Evolutionary conservation across 2,797 vertebrate species (phyloP), one percentile per base, ranked within the genome.

Genomic region (Rousettus madagascariensis): DNA sequence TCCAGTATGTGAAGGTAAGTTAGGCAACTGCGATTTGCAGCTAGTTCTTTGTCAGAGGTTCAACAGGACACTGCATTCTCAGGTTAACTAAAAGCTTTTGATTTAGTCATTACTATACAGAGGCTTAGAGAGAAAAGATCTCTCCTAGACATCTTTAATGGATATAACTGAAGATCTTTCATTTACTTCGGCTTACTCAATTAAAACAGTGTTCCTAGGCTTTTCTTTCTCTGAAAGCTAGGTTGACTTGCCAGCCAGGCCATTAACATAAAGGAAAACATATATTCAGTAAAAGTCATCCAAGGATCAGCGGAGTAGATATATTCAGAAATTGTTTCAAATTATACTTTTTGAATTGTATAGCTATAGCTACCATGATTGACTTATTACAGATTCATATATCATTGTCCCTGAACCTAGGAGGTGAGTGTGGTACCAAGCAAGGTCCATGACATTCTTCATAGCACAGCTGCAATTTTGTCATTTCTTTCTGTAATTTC

Each of bases 1-100:
- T 46, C 97, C 97, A 17, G 28, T 57, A 10, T 98, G 97, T 43
- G 49, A 95, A 92, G 90, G 97, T 98, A 88, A 13, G 96, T 75
- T 36, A 68, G 38, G 22, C 46, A 63, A 20, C 22, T 43, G 16
- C 71, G 46, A 13, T 82, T 72, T 78, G 51, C n/a, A 89, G 17
- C 11, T 55, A 16, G 5, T n/a, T 75, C 22, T 26, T 46, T 46
- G 26, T 30, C 4, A 8, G 49, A 38, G 19, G 6, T 59, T 69
- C 66, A 77, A 24, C 4, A 74, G 83, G 13, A 68, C 30, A 28
- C 28, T 33, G 4, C 5, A 71, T 12, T 68, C n/a, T 93, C 43
- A 36, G 38, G 16, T 75, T 89, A 74, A 15, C 28, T 41, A 38
- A 75, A 87, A 92, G 7, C 3, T 63, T 82, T n/a, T 22, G 30